These are phyloP conservation scores for Terrapene triunguis DNA, from an alignment of 2,113 vertebrate species.

Conservation along the genomic window DNA sequence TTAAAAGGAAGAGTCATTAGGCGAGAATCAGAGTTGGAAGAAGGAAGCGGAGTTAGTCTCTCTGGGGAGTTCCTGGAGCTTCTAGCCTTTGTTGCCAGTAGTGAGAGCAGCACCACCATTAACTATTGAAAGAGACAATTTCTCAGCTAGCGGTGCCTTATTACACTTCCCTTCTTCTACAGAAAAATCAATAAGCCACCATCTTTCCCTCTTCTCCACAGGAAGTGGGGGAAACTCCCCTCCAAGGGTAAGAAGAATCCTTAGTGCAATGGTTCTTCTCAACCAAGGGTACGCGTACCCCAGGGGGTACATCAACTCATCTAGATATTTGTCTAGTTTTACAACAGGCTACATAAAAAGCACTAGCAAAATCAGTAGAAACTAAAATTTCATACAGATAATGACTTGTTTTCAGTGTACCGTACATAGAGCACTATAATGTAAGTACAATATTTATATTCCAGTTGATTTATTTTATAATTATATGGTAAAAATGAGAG, in stretches of 20 bases:
- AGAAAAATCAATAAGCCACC: background rate
- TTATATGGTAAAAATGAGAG: too few relatives aligned
- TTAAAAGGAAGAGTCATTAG: background rate
- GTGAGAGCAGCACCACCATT: background rate
- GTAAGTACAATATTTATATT: too few relatives aligned
- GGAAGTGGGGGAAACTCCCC: background rate
- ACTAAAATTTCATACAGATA: too few relatives aligned
- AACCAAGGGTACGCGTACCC: too few relatives aligned
- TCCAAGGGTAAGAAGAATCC: background rate
- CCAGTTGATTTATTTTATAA: too few relatives aligned
- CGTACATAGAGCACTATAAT: too few relatives aligned
- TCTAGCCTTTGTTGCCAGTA: background rate
- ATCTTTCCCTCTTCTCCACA: background rate
- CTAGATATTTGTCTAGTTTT: too few relatives aligned
- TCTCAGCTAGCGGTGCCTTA: background rate
- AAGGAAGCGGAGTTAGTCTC: background rate
- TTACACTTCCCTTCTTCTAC: background rate
- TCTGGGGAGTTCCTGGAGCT: background rate
- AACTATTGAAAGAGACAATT: background rate
- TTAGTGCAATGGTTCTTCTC: background rate
- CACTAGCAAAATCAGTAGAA: too few relatives aligned
- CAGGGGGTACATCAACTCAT: too few relatives aligned
- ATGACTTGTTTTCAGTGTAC: too few relatives aligned
- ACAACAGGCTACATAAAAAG: too few relatives aligned
- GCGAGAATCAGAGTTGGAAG: background rate